Evolutionary conservation across 2,113 vertebrate species (phyloP).

Genomic region (Oreochromis tanganicae): DNA sequence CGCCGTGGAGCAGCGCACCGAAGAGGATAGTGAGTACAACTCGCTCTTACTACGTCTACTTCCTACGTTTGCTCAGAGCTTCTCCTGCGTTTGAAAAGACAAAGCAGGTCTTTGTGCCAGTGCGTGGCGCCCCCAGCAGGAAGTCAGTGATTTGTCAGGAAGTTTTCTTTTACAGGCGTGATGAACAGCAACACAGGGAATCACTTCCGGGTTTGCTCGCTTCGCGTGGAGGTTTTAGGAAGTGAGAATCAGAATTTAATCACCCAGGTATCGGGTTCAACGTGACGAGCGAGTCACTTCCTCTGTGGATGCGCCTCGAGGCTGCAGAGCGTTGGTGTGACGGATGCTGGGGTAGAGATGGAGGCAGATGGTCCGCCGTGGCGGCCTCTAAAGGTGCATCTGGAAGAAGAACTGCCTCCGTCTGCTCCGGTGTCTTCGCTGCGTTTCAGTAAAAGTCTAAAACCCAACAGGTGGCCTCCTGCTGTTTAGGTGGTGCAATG

Average conservation of each 20-base stretch:
- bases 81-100: background rate
- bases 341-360: too few relatives aligned
- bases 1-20: conserved; percentile 86
- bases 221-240: background rate
- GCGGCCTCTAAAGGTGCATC: too few relatives aligned
- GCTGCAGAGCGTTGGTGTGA: too few relatives aligned
- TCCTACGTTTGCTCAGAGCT: background rate
- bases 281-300: background rate
- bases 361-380: too few relatives aligned
- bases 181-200: background rate
- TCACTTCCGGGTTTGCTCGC: background rate
- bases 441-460: too few relatives aligned
- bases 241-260: background rate
- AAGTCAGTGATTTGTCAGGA: background rate
- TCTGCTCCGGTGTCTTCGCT: too few relatives aligned
- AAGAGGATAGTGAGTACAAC: conserved; percentile 84
- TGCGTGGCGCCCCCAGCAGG: background rate
- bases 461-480: too few relatives aligned
- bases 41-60: background rate
- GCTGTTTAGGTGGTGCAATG: background rate
- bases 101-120: background rate
- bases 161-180: background rate
- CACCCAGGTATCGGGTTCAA: background rate
- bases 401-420: too few relatives aligned
- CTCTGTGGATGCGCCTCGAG: background rate